Percentiles rank a stretch among this genome's conserved stretches.
These are phyloP conservation scores for Antennarius striatus DNA, from an alignment of 2,113 vertebrate genomes.

Conservation along the genomic window DNA sequence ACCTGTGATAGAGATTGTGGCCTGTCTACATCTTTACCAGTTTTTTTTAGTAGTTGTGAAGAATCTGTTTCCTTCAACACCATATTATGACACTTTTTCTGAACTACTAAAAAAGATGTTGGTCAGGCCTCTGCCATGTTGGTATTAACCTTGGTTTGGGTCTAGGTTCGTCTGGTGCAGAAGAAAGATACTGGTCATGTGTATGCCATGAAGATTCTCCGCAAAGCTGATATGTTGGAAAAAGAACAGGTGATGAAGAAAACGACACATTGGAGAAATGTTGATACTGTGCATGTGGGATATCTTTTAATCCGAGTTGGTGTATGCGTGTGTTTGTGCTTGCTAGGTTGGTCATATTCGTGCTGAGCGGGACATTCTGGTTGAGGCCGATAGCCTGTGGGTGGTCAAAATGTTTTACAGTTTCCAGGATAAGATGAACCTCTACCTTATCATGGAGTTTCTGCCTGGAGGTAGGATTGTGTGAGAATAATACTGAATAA, in stretches of 20 bases:
- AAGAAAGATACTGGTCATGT: slow-evolving; percentile 99
- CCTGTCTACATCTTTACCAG: no score
- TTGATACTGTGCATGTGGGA: no score
- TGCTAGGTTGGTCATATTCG: slow-evolving; percentile 95
- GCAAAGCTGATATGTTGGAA: slow-evolving; percentile 98
- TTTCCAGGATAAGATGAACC: slow-evolving; percentile 99
- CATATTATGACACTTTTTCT: no score
- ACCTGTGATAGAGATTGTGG: no score
- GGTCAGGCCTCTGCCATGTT: neutral
- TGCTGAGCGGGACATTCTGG: slow-evolving; percentile 95
- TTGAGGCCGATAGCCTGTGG: slow-evolving; percentile 97
- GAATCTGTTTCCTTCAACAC: no score
- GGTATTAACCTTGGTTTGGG: slow-evolving; percentile 1
- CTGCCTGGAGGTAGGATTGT: slow-evolving; percentile 89
- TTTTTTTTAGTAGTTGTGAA: no score
- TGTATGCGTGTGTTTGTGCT: neutral
- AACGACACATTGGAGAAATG: neutral
- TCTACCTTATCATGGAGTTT: slow-evolving; percentile 99
- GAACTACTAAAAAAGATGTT: no score
- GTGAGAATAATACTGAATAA: neutral
- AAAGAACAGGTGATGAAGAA: slow-evolving; percentile 90
- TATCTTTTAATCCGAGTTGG: neutral
- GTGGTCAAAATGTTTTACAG: slow-evolving; percentile 99
- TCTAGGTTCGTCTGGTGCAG: slow-evolving; percentile 94
- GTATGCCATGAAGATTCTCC: slow-evolving; percentile 98